These are phyloP conservation scores for Xestia sexstrigata DNA, from an alignment of 2,888 invertebrate species.

Conservation along the genomic window DNA sequence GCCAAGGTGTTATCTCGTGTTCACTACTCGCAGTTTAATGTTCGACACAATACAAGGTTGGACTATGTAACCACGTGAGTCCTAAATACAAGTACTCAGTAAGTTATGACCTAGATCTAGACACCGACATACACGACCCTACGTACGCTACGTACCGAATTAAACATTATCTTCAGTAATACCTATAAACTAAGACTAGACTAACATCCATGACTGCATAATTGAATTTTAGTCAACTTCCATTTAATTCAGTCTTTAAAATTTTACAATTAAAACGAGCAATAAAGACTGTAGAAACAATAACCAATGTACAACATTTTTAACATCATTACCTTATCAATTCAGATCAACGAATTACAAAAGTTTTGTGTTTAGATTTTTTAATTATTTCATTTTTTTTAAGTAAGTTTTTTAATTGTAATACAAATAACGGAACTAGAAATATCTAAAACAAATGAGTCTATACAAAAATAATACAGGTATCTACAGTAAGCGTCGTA, in stretches of 20 bases:
- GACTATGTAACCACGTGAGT: constrained; percentile 77
- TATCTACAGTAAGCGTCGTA: constrained; percentile 68
- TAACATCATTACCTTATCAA: constrained; percentile 61
- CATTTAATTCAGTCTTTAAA: constrained; percentile 89
- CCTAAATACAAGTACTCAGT: constrained; percentile 65
- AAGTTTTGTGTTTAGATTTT: constrained; percentile 42
- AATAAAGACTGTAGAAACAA: constrained; percentile 74
- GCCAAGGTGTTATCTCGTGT: constrained; percentile 86
- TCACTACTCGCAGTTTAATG: constrained; percentile 71
- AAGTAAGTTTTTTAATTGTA: constrained; percentile 22
- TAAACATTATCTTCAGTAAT: constrained; percentile 67
- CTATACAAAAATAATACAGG: constrained; percentile 64
- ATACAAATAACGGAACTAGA: constrained; percentile 48
- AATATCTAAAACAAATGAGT: constrained; percentile 52
- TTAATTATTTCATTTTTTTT: constrained; percentile 21
- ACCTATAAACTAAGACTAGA: constrained; percentile 77
- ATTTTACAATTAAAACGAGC: constrained; percentile 84
- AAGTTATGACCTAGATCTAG: constrained; percentile 68
- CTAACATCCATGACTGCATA: constrained; percentile 85
- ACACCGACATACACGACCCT: constrained; percentile 76
- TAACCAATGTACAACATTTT: constrained; percentile 75
- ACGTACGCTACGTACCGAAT: constrained; percentile 58
- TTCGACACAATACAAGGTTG: constrained; percentile 69
- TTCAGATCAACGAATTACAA: constrained; percentile 63
- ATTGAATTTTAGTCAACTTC: constrained; percentile 87